Conservation (phyloP, 2,113 vertebrate species). For the Stictonetta naevosa region DNA sequence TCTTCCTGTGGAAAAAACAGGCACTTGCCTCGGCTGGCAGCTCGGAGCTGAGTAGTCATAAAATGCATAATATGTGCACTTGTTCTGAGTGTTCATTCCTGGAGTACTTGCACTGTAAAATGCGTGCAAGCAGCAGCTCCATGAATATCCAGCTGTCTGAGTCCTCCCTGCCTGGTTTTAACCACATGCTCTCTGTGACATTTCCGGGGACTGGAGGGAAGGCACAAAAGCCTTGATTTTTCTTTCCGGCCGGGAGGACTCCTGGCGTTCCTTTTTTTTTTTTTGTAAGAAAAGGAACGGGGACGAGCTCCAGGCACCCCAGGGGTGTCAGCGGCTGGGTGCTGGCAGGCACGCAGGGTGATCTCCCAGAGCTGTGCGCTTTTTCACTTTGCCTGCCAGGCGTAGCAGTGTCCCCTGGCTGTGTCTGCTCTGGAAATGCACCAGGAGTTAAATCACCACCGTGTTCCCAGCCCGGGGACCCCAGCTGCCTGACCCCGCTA, state of each 20-base stretch:
- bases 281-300: not conserved
- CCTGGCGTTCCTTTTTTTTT: too few species aligned
- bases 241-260: too few species aligned
- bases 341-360: not conserved
- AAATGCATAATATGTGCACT: not conserved
- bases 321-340: accelerated
- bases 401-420: not conserved
- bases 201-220: not conserved
- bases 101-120: not conserved
- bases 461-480: not conserved
- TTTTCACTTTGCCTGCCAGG: not conserved
- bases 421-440: accelerated
- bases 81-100: not conserved
- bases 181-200: accelerated
- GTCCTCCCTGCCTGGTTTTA: not conserved
- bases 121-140: not conserved
- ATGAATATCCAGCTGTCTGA: not conserved
- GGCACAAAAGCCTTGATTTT: not conserved
- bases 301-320: not conserved
- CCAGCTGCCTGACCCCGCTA: not conserved
- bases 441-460: not conserved
- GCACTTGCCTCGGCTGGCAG: not conserved
- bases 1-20: not conserved
- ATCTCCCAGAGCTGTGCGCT: accelerated
- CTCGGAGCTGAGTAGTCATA: accelerated